Percentiles rank a stretch among this genome's conserved stretches.
These are phyloP conservation scores for Parapsyche elsis DNA, from an alignment of 1,140 invertebrate species.

Conservation along the genomic window DNA sequence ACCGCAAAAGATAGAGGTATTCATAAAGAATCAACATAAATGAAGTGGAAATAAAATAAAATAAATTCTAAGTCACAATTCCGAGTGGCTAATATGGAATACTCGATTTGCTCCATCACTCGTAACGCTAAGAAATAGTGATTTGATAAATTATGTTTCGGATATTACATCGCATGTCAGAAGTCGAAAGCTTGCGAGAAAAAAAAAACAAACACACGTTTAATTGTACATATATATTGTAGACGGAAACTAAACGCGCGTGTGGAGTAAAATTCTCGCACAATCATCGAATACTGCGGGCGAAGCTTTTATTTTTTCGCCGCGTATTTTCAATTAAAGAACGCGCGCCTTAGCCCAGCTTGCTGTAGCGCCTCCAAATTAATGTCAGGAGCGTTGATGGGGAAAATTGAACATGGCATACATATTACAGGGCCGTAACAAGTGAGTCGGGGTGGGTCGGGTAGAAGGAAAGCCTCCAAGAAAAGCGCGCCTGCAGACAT, in stretches of 20 bases:
- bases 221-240: too few species aligned
- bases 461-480: too few species aligned
- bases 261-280: slow-evolving; percentile 1
- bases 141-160: too few species aligned
- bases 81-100: too few species aligned
- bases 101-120: too few species aligned
- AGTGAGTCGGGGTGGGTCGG: neutral
- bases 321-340: slow-evolving; percentile 37
- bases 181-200: neutral
- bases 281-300: neutral
- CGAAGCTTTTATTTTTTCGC: neutral
- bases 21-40: too few species aligned
- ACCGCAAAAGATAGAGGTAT: too few species aligned
- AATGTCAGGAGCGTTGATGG: slow-evolving; percentile 43
- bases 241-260: neutral
- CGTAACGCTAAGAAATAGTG: too few species aligned
- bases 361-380: slow-evolving; percentile 21
- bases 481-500: neutral
- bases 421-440: slow-evolving; percentile 13
- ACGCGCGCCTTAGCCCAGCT: neutral
- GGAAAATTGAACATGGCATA: slow-evolving; percentile 46
- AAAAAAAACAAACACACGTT: neutral
- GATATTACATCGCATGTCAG: too few species aligned
- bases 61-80: too few species aligned
- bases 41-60: too few species aligned